These are phyloP conservation scores for Drosophila pullipes DNA, from an alignment of 2,888 invertebrate species.

Conservation along the genomic window DNA sequence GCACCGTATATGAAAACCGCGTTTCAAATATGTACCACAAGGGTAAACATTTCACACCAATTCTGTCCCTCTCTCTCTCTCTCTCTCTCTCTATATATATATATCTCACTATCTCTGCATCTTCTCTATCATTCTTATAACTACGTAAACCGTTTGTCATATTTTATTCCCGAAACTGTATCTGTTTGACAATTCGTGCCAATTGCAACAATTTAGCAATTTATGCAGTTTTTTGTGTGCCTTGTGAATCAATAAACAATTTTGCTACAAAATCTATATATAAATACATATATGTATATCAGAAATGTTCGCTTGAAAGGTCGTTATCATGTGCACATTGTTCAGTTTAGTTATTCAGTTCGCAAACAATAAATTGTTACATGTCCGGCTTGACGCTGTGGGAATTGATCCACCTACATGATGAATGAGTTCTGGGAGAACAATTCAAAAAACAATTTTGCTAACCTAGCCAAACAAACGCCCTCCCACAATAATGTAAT, in stretches of 20 bases:
- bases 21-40: constrained; percentile 31
- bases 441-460: constrained; percentile 31
- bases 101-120: no score
- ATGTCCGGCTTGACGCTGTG: constrained; percentile 18
- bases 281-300: constrained; percentile 12
- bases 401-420: constrained; percentile 44
- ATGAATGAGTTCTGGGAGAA: constrained; percentile 49
- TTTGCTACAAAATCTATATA: constrained; percentile 57
- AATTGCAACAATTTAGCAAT: constrained; percentile 25
- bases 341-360: constrained; percentile 30
- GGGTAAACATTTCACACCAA: constrained; percentile 32
- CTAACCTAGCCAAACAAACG: constrained; percentile 7
- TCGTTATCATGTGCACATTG: constrained; percentile 34
- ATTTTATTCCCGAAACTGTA: not conserved
- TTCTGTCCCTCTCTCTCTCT: not conserved
- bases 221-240: constrained; percentile 1
- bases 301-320: not conserved
- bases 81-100: not conserved
- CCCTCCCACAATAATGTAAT: constrained; percentile 7
- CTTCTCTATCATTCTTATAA: not conserved
- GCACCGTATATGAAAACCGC: constrained; percentile 20
- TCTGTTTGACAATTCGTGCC: constrained; percentile 21
- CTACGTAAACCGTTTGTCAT: constrained; percentile 18
- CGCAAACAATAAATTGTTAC: constrained; percentile 45
- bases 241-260: constrained; percentile 63